Evolutionary conservation across 2,888 invertebrate genomes (phyloP).

Genomic region (Venusia cambrica): DNA sequence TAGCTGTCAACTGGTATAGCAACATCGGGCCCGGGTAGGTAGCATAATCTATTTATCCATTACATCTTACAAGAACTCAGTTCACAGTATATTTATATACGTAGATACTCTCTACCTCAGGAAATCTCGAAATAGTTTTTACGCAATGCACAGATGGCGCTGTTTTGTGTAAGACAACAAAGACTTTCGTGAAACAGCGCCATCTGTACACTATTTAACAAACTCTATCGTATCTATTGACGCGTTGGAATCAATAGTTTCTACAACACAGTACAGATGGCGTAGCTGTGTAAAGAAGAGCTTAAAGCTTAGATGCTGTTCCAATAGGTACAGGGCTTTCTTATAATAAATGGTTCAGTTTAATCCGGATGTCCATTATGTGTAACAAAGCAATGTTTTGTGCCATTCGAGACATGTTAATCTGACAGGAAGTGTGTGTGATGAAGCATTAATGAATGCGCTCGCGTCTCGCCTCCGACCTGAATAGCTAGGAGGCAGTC

Average conservation of each 20-base stretch:
- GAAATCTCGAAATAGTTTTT: too few relatives aligned
- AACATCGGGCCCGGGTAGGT: too few relatives aligned
- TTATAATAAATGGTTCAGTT: constrained; percentile 8
- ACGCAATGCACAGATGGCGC: too few relatives aligned
- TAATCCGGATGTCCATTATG: constrained; percentile 20
- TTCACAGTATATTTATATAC: too few relatives aligned
- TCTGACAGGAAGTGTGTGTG: constrained; percentile 19
- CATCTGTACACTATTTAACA: constrained; percentile 11
- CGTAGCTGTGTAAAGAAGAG: constrained; percentile 6
- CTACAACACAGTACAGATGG: constrained; percentile 14
- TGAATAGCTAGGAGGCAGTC: constrained; percentile 14
- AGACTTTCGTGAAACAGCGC: constrained; percentile 20
- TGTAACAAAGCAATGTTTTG: constrained; percentile 11
- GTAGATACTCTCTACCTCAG: too few relatives aligned
- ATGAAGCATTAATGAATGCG: constrained; percentile 16
- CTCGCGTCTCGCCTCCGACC: constrained; percentile 18
- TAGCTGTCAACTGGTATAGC: too few relatives aligned
- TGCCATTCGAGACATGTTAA: constrained; percentile 10
- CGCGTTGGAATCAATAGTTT: background rate
- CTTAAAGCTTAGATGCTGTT: too few relatives aligned
- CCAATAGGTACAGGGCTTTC: too few relatives aligned
- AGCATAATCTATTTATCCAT: too few relatives aligned
- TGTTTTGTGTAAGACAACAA: too few relatives aligned
- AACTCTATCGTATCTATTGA: constrained; percentile 9
- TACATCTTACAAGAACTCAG: too few relatives aligned